Conservation (phyloP, 2,797 vertebrate species). For the Moxostoma hubbsi region DNA sequence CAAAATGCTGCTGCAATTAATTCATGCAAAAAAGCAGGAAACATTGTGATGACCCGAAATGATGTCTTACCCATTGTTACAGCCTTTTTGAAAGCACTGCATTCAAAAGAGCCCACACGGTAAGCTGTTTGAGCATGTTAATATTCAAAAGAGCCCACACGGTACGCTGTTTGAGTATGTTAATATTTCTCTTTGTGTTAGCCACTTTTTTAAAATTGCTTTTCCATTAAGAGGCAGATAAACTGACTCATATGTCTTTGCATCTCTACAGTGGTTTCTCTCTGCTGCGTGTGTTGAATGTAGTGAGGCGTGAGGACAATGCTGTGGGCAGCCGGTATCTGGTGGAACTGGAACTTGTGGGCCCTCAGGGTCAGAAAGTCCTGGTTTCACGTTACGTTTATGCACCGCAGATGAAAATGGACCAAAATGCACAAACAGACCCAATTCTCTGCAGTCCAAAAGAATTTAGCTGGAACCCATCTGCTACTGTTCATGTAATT, state of each 20-base stretch:
- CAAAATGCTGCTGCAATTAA: constrained; percentile 78
- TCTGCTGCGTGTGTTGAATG: constrained; percentile 75
- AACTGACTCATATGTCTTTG: too few relatives aligned
- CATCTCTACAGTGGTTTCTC: constrained; percentile 28
- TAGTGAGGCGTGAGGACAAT: constrained; percentile 81
- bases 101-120: constrained; percentile 27
- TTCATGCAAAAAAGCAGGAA: constrained; percentile 81
- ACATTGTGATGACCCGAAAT: constrained; percentile 75
- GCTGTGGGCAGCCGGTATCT: constrained; percentile 78
- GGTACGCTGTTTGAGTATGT: constrained; percentile 12
- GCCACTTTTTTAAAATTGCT: background rate
- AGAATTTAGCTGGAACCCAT: constrained; percentile 79
- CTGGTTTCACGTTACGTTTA: constrained; percentile 80
- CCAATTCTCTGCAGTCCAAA: constrained; percentile 79
- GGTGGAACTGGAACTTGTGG: constrained; percentile 80
- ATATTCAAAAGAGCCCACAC: too few relatives aligned
- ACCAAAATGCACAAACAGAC: background rate
- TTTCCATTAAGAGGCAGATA: background rate
- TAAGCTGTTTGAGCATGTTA: background rate
- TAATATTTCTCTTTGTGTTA: background rate
- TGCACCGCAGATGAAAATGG: background rate
- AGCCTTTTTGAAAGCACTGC: constrained; percentile 77
- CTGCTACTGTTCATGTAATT: constrained; percentile 76
- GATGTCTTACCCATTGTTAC: constrained; percentile 76
- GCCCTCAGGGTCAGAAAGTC: constrained; percentile 63